Base-by-base conservation (phyloP, 2,888 invertebrate species). In the Leucozona laternaria region DNA sequence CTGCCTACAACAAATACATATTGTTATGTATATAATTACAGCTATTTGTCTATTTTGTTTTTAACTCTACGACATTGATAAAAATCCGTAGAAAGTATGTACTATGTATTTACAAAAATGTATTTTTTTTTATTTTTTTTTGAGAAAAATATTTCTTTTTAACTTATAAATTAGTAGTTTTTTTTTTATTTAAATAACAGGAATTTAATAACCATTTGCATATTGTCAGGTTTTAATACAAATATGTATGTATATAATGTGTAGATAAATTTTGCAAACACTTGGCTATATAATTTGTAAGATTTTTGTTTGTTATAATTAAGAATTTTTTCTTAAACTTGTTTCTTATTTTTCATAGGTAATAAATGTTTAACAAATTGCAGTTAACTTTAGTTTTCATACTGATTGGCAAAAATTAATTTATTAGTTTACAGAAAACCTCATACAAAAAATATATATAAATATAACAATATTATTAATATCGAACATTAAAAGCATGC, bases 191-290 rank as follows among this genome's bases (percentile, higher is more conserved):
- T 68, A 22, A 68, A 68, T 48, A 85, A 72, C 57, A 85, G 81
- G 72, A 78, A 81, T 48, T 28, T 77, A 55, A 71, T 70, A 85
- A 85, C 76, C 81, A 81, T 81, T 85, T 81, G 81, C 77, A 73
- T 85, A 85, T 85, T 85, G 85, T 85, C 85, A 81, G 81, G 77
- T 85, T 85, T 71, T 85, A 72, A 80, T 80, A 85, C 84, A 77
- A 80, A 80, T 85, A 77, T 84, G 75, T 85, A 60, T 60, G 40
- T 53, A 28, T 53, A 75, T 79, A 64, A 76, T 55, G 81, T 80
- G 85, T 85, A 85, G 81, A 81, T 81, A 72, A 48, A 79, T 77
- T 81, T 73, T 72, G 66, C 72, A 77, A 73, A 77, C 77, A 77
- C 68, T 77, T 81, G 68, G 72, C 55, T 71, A 77, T 72, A 72